Evolutionary conservation across 2,888 invertebrate genomes (phyloP), one percentile per base, ranked within the genome.

Genomic region (Plagodis dolabraria): DNA sequence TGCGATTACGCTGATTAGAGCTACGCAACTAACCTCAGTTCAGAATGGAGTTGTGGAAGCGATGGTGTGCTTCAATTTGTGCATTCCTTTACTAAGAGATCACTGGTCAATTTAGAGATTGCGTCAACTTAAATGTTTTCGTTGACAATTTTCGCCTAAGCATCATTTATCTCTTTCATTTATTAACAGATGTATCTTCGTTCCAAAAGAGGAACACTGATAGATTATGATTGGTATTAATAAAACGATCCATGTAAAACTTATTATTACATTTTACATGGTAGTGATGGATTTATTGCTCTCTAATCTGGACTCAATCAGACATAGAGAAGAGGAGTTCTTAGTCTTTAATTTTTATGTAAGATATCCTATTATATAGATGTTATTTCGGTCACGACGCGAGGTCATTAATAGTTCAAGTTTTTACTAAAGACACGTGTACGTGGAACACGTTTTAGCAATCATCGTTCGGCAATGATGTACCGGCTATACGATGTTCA

Each of bases 371-470:
- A 55, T 48, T 44, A 48, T 50, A 38, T 50, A 46, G 6, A 8
- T 12, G 43, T 51, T 12, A 57, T 57, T 51, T 57, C n/a, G 51
- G 54, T 54, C 64, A 60, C 63, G 65, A 56, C 12, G 51, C 35
- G 43, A 47, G 42, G 40, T 49, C 47, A 40, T 46, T 58, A 44
- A 64, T 56, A 42, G 53, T 44, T 50, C 44, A 54, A 54, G 58
- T 64, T 68, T 68, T 66, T 66, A 51, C 40, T 35, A 38, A n/a
- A 43, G 50, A 43, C 47, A 46, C 59, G 60, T 61, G 57, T 50
- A 48, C 11, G 38, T 33, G 22, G 51, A 52, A 61, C 68, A 40
- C 53, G 61, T 63, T 63, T 50, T 35, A 9, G 53, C 53, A 59
- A 55, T 58, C 48, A 45, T 51, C 36, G 11, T 43, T 46, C 12